Evolutionary conservation across 1,140 invertebrate genomes (phyloP).

Genomic region (Apis florea): DNA sequence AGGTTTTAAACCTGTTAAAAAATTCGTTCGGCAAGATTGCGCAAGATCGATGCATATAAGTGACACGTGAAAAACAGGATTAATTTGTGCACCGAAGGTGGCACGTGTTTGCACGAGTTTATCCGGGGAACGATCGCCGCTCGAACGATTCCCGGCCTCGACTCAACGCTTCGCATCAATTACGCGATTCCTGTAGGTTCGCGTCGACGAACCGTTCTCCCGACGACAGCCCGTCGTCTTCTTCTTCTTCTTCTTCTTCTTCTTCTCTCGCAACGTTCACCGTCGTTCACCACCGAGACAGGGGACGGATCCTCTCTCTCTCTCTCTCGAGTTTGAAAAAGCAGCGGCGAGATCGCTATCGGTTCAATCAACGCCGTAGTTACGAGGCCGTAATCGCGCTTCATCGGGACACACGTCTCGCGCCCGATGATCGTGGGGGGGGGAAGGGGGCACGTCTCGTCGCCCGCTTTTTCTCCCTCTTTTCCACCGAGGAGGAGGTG

Average conservation of each 20-base stretch:
- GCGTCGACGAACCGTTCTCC: constrained; percentile 31
- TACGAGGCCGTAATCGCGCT: constrained; percentile 47
- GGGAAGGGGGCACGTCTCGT: too few species aligned
- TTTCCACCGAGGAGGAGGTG: background rate
- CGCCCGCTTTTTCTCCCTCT: background rate
- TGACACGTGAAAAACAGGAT: constrained; percentile 19
- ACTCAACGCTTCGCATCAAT: constrained; percentile 51
- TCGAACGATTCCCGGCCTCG: constrained; percentile 29
- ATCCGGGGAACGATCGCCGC: constrained; percentile 30
- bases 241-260: too few species aligned
- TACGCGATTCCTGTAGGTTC: constrained; percentile 41
- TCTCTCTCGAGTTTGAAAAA: constrained; percentile 42
- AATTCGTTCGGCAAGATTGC: background rate
- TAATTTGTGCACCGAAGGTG: constrained; percentile 9
- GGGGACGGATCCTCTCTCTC: constrained; percentile 24
- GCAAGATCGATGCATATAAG: constrained; percentile 12
- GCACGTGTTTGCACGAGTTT: constrained; percentile 41
- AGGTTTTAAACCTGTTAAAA: background rate
- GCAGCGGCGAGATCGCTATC: constrained; percentile 50
- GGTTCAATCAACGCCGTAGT: constrained; percentile 50
- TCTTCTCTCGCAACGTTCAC: background rate
- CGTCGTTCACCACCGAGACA: background rate
- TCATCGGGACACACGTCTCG: constrained; percentile 34
- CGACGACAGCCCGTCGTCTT: constrained; percentile 31
- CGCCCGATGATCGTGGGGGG: constrained; percentile 13